phyloP scores from a whole-genome alignment of 1,140 invertebrate genomes.

The Sesamia nonagrioides region DNA sequence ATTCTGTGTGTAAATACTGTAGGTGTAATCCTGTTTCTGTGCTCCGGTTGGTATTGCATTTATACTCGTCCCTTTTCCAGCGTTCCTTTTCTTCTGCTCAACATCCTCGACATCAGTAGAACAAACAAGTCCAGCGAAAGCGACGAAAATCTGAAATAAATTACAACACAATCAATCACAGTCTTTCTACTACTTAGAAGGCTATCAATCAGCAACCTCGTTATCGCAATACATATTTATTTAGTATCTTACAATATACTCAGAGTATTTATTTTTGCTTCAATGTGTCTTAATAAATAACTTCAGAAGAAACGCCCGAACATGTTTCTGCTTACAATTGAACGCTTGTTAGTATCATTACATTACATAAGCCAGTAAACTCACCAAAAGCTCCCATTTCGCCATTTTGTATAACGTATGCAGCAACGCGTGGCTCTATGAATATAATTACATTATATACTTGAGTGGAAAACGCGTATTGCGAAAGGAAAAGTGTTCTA shows the following conservation, averaged over 20 bases:
- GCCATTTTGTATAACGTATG: constrained; percentile 65
- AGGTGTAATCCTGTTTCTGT: constrained; percentile 80
- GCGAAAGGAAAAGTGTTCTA: constrained; percentile 79
- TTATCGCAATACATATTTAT: constrained; percentile 39
- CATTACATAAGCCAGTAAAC: constrained; percentile 55
- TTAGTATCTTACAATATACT: constrained; percentile 11
- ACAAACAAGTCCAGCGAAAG: constrained; percentile 67
- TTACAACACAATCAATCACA: constrained; percentile 60
- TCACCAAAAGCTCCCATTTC: constrained; percentile 76
- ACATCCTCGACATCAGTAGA: constrained; percentile 75
- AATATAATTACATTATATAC: constrained; percentile 75
- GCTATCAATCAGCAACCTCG: constrained; percentile 62
- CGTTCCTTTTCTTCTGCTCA: constrained; percentile 81
- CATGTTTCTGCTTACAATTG: constrained; percentile 14
- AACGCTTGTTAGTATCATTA: constrained; percentile 35
- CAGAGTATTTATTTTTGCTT: constrained; percentile 51
- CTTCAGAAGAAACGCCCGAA: constrained; percentile 19
- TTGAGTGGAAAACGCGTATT: constrained; percentile 61
- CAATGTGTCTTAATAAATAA: constrained; percentile 47
- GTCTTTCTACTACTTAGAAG: constrained; percentile 49
- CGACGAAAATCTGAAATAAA: constrained; percentile 75
- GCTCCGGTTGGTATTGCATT: constrained; percentile 78
- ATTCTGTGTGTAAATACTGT: constrained; percentile 77
- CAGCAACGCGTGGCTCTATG: constrained; percentile 8
- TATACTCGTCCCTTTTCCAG: constrained; percentile 69